Percentiles rank a stretch among this genome's conserved stretches.
phyloP scores from a whole-genome alignment of 2,113 vertebrate species.

The Hemiscyllium ocellatum region DNA sequence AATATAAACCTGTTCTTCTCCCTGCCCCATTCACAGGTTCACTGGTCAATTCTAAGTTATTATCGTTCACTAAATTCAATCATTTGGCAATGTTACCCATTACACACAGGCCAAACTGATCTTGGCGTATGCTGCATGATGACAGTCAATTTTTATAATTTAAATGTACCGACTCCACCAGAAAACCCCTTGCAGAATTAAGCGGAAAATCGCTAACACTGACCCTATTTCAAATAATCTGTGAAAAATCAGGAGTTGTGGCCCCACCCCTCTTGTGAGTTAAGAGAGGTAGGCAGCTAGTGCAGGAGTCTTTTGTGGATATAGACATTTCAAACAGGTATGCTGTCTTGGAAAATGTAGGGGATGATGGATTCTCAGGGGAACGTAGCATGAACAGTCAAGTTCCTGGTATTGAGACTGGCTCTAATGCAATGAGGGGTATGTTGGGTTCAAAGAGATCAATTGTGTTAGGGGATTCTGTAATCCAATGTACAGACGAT shows the following conservation, averaged over 20 bases:
- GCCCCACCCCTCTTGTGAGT: neutral
- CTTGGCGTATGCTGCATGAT: neutral
- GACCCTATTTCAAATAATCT: neutral
- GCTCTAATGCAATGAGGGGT: no score
- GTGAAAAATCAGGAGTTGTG: neutral
- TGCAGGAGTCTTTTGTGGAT: no score
- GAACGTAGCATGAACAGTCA: no score
- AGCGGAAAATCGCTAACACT: neutral
- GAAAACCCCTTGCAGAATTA: neutral
- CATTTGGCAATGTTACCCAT: neutral
- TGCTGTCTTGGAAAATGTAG: no score
- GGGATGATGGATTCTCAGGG: no score
- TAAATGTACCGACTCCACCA: neutral
- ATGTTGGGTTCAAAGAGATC: no score
- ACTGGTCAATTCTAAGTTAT: neutral
- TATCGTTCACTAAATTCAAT: neutral
- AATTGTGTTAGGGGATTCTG: no score
- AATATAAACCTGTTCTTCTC: neutral
- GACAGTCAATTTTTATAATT: neutral
- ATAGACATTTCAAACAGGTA: no score
- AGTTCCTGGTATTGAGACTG: no score
- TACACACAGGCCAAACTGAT: neutral
- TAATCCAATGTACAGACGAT: no score
- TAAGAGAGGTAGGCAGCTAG: no score
- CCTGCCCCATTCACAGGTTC: neutral